Evolutionary conservation across 2,113 vertebrate genomes (phyloP), one percentile per base, ranked within the genome.

Genomic region (Dicentrarchus labrax): DNA sequence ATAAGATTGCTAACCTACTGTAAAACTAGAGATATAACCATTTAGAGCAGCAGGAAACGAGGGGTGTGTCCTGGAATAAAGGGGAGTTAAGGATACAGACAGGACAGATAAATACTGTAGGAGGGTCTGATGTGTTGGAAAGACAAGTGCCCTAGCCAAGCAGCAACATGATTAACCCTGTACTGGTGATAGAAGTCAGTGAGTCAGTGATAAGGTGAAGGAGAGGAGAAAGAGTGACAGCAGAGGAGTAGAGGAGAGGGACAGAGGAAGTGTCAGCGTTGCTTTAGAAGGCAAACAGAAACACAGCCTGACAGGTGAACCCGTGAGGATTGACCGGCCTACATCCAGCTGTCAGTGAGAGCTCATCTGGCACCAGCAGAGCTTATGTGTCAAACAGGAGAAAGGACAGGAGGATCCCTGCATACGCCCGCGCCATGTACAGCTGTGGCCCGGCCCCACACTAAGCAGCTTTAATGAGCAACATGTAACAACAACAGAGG

Each of bases 221-320:
- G 79, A 72, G 82, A 84, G 79, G 86, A 86, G 80, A 80, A 88
- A 86, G 87, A 92, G 82, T 93, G 94, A 91, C 87, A 89, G 87
- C 65, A 76, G 79, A 74, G 80, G 67, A 82, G 85, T n/a, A 53
- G 80, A 68, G 74, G 77, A 86, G 77, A 84, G 89, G 84, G 90
- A 92, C 77, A 60, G 77, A 86, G 86, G 89, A 89, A 72, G 91
- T 95, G 94, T 94, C 94, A 94, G 83, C 45, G 53, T 90, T 84
- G 90, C 86, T 96, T 95, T 95, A 87, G 88, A 88, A 85, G 62
- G 86, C 61, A 59, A 80, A 86, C 81, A 89, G 91, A 94, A 93
- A 95, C 91, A 15, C 47, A 67, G 91, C 85, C 86, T 96, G 96
- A 96, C 95, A 96, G 95, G 91, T 94, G 92, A 92, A 90, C 94